Percentiles rank a stretch among this genome's conserved stretches.
These are phyloP conservation scores for Tribolium freemani DNA, from an alignment of 2,888 invertebrate genomes.

Conservation along the genomic window DNA sequence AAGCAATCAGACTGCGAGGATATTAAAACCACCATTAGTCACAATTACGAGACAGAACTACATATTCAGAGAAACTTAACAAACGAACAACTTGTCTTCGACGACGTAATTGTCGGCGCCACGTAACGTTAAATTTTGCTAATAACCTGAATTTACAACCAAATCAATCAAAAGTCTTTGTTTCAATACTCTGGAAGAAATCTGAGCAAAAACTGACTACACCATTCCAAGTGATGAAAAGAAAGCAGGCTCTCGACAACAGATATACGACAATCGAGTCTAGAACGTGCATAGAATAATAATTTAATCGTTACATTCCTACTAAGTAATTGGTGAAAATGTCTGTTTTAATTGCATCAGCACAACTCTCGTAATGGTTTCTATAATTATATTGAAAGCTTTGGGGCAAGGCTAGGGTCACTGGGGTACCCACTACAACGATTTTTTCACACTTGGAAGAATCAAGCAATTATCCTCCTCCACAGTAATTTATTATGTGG, in stretches of 20 bases:
- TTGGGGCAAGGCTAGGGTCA: neutral
- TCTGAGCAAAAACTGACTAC: neutral
- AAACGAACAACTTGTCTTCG: conserved; percentile 29
- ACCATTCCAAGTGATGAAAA: conserved; percentile 10
- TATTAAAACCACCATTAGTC: conserved; percentile 59
- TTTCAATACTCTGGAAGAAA: neutral
- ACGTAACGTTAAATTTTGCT: conserved; percentile 11
- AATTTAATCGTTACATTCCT: neutral
- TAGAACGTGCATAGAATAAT: conserved; percentile 30
- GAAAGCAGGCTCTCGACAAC: conserved; percentile 36
- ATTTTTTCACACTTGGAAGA: neutral
- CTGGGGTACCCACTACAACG: neutral
- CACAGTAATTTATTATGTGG: too few species aligned
- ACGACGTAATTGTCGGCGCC: conserved; percentile 26
- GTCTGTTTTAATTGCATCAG: neutral
- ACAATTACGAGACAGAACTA: conserved; percentile 57
- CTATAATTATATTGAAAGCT: neutral
- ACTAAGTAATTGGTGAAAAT: conserved; percentile 12
- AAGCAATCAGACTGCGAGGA: conserved; percentile 56
- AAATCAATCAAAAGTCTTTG: neutral
- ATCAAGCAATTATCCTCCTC: too few species aligned
- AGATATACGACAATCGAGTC: conserved; percentile 39
- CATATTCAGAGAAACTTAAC: conserved; percentile 43
- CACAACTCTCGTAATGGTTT: neutral
- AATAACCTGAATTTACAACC: neutral